These are phyloP conservation scores for Camponotus floridanus DNA, from an alignment of 1,140 invertebrate genomes.

Conservation along the genomic window DNA sequence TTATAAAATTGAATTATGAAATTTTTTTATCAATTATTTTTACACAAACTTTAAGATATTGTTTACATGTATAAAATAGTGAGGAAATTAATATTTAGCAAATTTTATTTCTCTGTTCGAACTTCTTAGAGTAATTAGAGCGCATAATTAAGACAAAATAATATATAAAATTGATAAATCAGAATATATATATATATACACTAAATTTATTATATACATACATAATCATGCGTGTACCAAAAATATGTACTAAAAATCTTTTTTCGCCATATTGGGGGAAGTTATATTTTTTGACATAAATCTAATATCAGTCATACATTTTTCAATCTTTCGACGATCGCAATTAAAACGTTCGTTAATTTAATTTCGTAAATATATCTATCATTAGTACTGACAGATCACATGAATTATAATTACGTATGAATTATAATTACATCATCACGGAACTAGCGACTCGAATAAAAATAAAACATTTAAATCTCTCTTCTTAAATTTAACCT, in stretches of 20 bases:
- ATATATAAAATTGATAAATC: background rate
- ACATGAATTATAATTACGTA: background rate
- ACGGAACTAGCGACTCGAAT: conserved; percentile 4
- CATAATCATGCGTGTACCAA: background rate
- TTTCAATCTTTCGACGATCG: conserved; percentile 39
- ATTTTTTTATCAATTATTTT: conserved; percentile 27
- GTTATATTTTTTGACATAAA: background rate
- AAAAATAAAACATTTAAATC: background rate
- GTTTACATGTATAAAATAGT: background rate
- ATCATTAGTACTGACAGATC: conserved; percentile 45
- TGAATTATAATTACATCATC: background rate
- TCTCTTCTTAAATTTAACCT: background rate
- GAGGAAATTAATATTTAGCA: conserved; percentile 6
- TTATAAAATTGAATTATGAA: background rate
- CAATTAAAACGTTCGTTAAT: conserved; percentile 65
- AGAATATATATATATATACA: background rate
- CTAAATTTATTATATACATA: background rate
- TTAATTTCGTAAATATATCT: conserved; percentile 53
- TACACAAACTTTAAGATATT: background rate
- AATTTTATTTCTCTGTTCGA: conserved; percentile 4
- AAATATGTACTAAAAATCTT: too few relatives aligned
- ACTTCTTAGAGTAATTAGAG: background rate
- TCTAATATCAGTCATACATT: background rate
- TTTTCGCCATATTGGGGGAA: background rate
- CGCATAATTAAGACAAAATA: too few relatives aligned